These are phyloP conservation scores for Drosophila repletoides DNA, from an alignment of 1,140 invertebrate species.

Conservation along the genomic window DNA sequence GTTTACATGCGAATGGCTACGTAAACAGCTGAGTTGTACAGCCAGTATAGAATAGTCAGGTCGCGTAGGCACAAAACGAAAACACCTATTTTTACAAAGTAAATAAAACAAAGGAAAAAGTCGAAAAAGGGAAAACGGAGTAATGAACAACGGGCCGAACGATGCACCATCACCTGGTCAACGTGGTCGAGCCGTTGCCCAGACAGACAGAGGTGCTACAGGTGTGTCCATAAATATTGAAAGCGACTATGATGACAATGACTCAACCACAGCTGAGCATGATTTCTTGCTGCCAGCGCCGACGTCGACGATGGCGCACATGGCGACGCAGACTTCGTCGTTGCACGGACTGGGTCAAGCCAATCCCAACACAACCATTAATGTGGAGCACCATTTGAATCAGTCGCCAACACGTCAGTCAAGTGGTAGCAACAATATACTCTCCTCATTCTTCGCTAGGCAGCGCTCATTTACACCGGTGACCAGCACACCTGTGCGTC, in stretches of 20 bases:
- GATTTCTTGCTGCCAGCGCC: slow-evolving; percentile 55
- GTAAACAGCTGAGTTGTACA: slow-evolving; percentile 21
- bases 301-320: neutral
- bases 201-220: neutral
- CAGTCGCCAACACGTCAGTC: slow-evolving; percentile 11
- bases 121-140: slow-evolving; percentile 1
- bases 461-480: slow-evolving; percentile 61
- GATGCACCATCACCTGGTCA: slow-evolving; percentile 39
- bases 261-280: slow-evolving; percentile 67
- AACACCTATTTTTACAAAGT: slow-evolving; percentile 11
- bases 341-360: no score
- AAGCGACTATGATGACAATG: slow-evolving; percentile 63
- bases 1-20: slow-evolving; percentile 22
- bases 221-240: slow-evolving; percentile 60
- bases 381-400: slow-evolving; percentile 36
- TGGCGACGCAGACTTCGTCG: slow-evolving; percentile 36
- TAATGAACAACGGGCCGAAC: slow-evolving; percentile 60
- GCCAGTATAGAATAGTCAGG: slow-evolving; percentile 13
- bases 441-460: slow-evolving; percentile 48
- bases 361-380: slow-evolving; percentile 35
- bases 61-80: slow-evolving; percentile 28
- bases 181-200: slow-evolving; percentile 18
- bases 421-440: slow-evolving; percentile 36
- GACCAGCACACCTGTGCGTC: slow-evolving; percentile 43
- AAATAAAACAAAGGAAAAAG: neutral